Conservation (phyloP, 1,140 invertebrate genomes). For the Drosophila funebris region DNA sequence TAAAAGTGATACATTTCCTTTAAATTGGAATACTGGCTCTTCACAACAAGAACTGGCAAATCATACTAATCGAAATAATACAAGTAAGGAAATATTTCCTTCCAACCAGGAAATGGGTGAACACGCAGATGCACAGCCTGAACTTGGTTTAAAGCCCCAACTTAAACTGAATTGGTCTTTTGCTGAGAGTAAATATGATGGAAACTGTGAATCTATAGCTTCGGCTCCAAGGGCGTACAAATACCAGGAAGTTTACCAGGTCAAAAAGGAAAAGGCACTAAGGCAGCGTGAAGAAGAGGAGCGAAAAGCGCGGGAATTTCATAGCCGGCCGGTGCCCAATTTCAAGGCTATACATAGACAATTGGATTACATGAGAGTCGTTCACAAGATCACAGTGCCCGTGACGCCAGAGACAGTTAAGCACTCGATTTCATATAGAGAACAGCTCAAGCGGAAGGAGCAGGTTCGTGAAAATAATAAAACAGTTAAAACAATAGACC, state of each 20-base stretch:
- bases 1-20: neutral
- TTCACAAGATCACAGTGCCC: constrained; percentile 63
- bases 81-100: neutral
- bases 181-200: neutral
- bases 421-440: constrained; percentile 27
- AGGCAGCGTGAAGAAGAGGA: constrained; percentile 57
- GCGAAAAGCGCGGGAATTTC: constrained; percentile 69
- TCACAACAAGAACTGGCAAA: neutral
- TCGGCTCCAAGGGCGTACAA: constrained; percentile 46
- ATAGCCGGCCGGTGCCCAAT: constrained; percentile 73
- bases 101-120: neutral
- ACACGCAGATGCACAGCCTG: neutral
- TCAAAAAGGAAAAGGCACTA: constrained; percentile 47
- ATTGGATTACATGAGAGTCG: constrained; percentile 25
- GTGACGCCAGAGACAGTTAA: constrained; percentile 63
- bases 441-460: constrained; percentile 23
- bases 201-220: neutral
- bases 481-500: neutral
- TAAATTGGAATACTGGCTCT: neutral
- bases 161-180: constrained; percentile 44
- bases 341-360: constrained; percentile 60
- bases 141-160: neutral
- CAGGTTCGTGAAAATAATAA: constrained; percentile 1
- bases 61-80: too few relatives aligned
- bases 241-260: constrained; percentile 55